Percentiles rank a stretch among this genome's conserved stretches.
Evolutionary conservation across 2,888 invertebrate species (phyloP).

Genomic region (Caenorhabditis japonica): DNA sequence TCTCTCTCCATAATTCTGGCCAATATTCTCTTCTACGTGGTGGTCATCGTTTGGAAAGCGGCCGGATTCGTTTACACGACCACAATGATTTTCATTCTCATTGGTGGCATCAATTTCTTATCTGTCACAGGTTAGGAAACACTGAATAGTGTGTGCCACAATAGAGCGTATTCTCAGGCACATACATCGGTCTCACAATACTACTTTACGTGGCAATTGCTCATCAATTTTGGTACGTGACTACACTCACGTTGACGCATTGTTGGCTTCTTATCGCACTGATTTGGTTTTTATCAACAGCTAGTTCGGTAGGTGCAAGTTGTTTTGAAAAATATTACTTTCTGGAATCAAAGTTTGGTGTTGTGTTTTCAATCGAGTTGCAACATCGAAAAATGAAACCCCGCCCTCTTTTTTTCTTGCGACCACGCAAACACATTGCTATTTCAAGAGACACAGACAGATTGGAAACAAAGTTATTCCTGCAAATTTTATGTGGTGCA

Average conservation of each 20-base stretch:
- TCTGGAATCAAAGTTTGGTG: too few species aligned
- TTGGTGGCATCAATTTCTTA: conserved; percentile 68
- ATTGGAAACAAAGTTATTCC: too few species aligned
- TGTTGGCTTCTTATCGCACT: conserved; percentile 63
- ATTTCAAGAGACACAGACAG: too few species aligned
- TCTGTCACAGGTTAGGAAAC: conserved; percentile 63
- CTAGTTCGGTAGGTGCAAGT: conserved; percentile 67
- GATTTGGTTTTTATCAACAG: conserved; percentile 67
- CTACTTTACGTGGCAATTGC: conserved; percentile 72
- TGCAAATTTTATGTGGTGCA: too few species aligned
- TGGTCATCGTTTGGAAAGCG: conserved; percentile 71
- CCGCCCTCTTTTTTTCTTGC: too few species aligned
- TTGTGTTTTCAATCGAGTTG: too few species aligned
- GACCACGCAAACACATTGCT: too few species aligned
- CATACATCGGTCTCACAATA: conserved; percentile 68
- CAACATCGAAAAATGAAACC: too few species aligned
- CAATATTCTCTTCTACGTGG: conserved; percentile 68
- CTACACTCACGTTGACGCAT: conserved; percentile 59
- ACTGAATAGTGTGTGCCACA: neutral
- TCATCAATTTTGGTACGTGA: conserved; percentile 69
- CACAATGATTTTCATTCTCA: conserved; percentile 70
- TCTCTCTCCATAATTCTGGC: conserved; percentile 68
- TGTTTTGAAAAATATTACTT: too few species aligned
- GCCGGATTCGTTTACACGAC: conserved; percentile 69
- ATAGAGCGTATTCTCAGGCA: conserved; percentile 57